Conservation (phyloP, 2,797 vertebrate species). For the Synaphobranchus kaupii region DNA sequence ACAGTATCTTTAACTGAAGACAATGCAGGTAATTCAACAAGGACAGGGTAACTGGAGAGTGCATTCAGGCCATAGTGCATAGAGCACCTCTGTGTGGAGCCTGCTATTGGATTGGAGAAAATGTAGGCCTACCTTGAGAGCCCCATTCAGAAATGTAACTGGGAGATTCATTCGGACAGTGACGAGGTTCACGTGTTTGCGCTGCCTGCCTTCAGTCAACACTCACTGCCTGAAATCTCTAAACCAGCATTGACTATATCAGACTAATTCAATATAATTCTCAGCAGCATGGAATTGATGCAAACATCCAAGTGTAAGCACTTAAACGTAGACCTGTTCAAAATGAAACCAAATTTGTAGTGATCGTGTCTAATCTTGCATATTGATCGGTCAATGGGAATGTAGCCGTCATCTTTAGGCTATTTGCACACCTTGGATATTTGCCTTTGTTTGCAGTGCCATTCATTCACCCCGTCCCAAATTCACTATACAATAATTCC, state of each 20-base stretch:
- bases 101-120: neutral
- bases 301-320: slow-evolving; percentile 42
- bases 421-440: slow-evolving; percentile 41
- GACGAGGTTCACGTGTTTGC: neutral
- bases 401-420: neutral
- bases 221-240: neutral
- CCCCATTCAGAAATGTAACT: neutral
- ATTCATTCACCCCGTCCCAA: slow-evolving; percentile 8
- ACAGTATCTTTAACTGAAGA: slow-evolving; percentile 60
- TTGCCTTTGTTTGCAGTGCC: slow-evolving; percentile 42
- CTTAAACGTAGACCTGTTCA: neutral
- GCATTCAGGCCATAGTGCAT: neutral
- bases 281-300: slow-evolving; percentile 31
- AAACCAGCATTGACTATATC: neutral
- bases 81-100: neutral
- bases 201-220: slow-evolving; percentile 23
- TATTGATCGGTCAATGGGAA: neutral
- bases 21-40: slow-evolving; percentile 51
- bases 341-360: neutral
- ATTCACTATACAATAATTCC: slow-evolving; percentile 4
- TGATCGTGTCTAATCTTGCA: neutral
- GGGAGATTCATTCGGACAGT: neutral
- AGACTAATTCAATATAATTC: neutral
- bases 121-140: neutral
- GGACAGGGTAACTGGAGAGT: neutral